phyloP scores from a whole-genome alignment of 2,113 vertebrate species.

The Phylloscopus trochiloides region DNA sequence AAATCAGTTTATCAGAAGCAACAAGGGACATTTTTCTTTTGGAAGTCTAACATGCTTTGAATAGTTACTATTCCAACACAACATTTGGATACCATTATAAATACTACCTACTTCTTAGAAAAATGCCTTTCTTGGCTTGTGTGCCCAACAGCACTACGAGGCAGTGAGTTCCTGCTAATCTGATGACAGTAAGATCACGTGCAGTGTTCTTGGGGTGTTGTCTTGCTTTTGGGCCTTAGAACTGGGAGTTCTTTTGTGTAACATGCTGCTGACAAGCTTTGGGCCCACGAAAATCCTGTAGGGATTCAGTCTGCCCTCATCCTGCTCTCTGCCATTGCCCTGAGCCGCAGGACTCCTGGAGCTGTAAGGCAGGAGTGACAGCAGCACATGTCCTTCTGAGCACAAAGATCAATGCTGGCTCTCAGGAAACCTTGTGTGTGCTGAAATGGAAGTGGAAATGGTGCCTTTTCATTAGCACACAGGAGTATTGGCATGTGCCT shows the following conservation, averaged over 20 bases:
- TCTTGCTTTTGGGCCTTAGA: not conserved
- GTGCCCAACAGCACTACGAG: not conserved
- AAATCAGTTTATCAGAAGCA: constrained; percentile 36
- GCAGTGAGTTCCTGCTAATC: not conserved
- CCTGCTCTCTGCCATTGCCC: not conserved
- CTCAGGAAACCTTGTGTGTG: not conserved
- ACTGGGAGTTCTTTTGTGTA: not conserved
- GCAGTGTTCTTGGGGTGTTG: not conserved
- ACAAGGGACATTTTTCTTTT: constrained; percentile 36
- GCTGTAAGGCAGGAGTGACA: not conserved
- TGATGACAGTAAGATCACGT: not conserved
- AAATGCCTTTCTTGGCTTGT: not conserved
- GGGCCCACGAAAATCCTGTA: not conserved
- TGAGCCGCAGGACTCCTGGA: not conserved
- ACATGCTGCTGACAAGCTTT: not conserved
- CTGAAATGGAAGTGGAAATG: constrained; percentile 25
- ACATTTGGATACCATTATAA: not conserved
- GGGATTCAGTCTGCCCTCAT: not conserved
- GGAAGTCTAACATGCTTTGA: constrained; percentile 29
- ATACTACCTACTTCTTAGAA: not conserved
- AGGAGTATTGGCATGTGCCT: constrained; percentile 17
- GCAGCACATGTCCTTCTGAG: not conserved
- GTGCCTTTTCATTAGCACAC: constrained; percentile 42
- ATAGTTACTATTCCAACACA: constrained; percentile 44
- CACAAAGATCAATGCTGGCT: not conserved